phyloP scores from a whole-genome alignment of 2,888 invertebrate species.

The Asteroscopus sphinx region DNA sequence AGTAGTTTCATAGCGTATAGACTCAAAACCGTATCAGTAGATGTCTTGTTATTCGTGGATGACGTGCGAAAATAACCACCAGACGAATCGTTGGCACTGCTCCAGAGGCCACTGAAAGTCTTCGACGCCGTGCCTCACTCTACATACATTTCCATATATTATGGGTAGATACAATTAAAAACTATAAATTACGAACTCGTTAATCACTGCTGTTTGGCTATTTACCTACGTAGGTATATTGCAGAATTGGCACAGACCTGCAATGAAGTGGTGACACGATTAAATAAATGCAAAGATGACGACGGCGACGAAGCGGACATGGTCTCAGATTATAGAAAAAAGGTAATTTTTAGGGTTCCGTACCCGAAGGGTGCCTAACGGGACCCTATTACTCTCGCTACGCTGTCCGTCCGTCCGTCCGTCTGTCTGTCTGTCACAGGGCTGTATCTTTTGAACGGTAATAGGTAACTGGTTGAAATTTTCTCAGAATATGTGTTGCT shows the following conservation, averaged over 20 bases:
- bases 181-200: constrained; percentile 30
- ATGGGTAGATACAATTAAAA: constrained; percentile 46
- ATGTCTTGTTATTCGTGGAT: constrained; percentile 81
- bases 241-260: constrained; percentile 1
- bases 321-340: too few relatives aligned
- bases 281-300: not conserved
- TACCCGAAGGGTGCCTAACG: too few relatives aligned
- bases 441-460: too few relatives aligned
- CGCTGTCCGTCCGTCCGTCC: too few relatives aligned
- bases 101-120: constrained; percentile 83
- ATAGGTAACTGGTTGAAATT: too few relatives aligned
- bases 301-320: not conserved
- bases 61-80: constrained; percentile 86
- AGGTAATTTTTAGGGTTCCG: too few relatives aligned
- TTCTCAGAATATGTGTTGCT: too few relatives aligned
- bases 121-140: constrained; percentile 70
- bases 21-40: constrained; percentile 35
- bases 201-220: constrained; percentile 14
- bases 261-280: not conserved
- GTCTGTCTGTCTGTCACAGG: too few relatives aligned
- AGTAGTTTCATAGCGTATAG: constrained; percentile 37
- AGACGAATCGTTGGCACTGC: constrained; percentile 81
- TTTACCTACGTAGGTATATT: not conserved
- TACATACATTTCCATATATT: constrained; percentile 62
- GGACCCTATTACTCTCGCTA: too few relatives aligned